Evolutionary conservation across 2,113 vertebrate genomes (phyloP), one percentile per base, ranked within the genome.

Genomic region (Gnathonemus longibarbis): DNA sequence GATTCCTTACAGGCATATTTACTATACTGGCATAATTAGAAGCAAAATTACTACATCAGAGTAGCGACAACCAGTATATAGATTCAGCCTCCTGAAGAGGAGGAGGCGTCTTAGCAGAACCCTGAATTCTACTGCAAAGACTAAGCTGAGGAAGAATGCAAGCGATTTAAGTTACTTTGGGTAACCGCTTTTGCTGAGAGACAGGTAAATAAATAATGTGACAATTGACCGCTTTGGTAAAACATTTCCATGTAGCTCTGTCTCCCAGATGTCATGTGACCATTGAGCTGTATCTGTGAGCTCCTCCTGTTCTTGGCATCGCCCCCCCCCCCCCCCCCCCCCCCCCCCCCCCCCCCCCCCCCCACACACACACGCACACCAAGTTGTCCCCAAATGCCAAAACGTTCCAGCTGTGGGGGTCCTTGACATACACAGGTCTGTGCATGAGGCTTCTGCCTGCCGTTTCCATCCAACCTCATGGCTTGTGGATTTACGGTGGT

Each of bases 281-380:
- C 42, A 83, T 83, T 42, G 35, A 45, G 15, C 35, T 83, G 77
- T 21, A 39, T 83, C 13, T 83, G 77, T 83, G 31, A 84, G 80
- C 42, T 48, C 21, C 77, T 45, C 77, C 77, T 83, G 4, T 83
- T 9, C 77, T 45, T 83, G 77, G 39, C 6, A 35, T 35, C 10
- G 3, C 2, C 8, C 0, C 2, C 49, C 10, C 49, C 11, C 10
- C 5, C 5, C 5, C 45, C 45, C 7, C 45, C 2, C 8, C 0
- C 2, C 8, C 0, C 2, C 8, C 0, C 2, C 8, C 0, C 24
- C 17, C 19, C 1, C 3, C 21, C 56, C 5, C 46, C 1, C 6
- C 5, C 31, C 31, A 31, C 13, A 15, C 50, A 17, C 52, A 53
- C 15, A 52, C 3, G 5, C 10, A n/a, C 27, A 77, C 70, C 10